Evolutionary conservation across 1,140 invertebrate species (phyloP).

Genomic region (Caerostris darwini): DNA sequence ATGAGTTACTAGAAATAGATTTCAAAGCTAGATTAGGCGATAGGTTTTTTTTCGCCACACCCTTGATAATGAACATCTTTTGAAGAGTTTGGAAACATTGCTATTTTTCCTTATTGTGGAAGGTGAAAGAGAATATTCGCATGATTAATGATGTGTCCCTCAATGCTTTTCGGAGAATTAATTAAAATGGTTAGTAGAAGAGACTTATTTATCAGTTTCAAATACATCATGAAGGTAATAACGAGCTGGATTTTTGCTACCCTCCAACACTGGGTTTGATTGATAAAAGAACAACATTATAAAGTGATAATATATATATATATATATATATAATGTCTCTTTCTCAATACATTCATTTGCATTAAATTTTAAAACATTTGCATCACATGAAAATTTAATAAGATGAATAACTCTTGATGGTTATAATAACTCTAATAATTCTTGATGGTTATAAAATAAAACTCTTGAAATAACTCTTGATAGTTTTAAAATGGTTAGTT

Average conservation of each 20-base stretch:
- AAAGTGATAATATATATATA: too few relatives aligned
- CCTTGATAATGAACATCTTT: slow-evolving; percentile 42
- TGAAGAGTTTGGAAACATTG: slow-evolving; percentile 28
- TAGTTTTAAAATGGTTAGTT: too few relatives aligned
- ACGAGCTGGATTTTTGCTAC: background rate
- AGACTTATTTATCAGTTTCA: slow-evolving; percentile 28
- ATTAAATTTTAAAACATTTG: background rate
- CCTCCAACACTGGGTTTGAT: background rate
- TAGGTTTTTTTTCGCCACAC: slow-evolving; percentile 40
- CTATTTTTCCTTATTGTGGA: slow-evolving; percentile 36
- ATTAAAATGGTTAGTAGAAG: slow-evolving; percentile 11
- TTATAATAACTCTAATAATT: too few relatives aligned
- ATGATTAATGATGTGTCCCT: slow-evolving; percentile 15
- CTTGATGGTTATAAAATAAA: too few relatives aligned
- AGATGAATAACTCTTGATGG: too few relatives aligned
- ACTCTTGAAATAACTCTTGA: too few relatives aligned
- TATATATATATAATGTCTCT: too few relatives aligned
- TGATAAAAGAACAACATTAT: too few relatives aligned
- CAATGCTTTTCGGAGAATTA: background rate
- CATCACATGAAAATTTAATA: background rate
- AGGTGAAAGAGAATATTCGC: slow-evolving; percentile 7
- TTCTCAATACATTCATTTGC: background rate
- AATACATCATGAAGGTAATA: background rate
- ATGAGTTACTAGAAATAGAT: slow-evolving; percentile 59
- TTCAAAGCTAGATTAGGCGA: slow-evolving; percentile 28